These are phyloP conservation scores for Schizotus pectinicornis DNA, from an alignment of 2,888 invertebrate species.

Conservation along the genomic window DNA sequence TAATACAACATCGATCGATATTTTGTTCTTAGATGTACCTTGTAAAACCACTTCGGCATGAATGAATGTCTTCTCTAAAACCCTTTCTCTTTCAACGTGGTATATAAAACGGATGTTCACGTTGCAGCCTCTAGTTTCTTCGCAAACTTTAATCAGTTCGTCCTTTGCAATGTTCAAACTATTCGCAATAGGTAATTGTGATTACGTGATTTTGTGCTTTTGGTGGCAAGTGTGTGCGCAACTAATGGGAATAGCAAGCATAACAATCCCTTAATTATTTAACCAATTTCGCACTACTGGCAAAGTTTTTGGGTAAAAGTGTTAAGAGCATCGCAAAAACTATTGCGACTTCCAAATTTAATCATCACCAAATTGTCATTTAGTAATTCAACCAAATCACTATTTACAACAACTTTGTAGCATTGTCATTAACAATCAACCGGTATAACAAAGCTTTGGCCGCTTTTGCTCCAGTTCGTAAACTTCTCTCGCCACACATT, in stretches of 20 bases:
- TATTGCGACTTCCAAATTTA: constrained; percentile 1
- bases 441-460: no score
- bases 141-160: constrained; percentile 15
- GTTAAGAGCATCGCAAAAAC: constrained; percentile 18
- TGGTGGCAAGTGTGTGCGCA: constrained; percentile 13
- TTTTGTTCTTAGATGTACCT: constrained; percentile 15
- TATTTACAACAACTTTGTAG: no score
- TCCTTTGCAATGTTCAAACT: constrained; percentile 16
- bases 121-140: constrained; percentile 20
- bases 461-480: no score
- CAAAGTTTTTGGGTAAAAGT: constrained; percentile 21
- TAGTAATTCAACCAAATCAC: no score
- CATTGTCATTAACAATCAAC: no score
- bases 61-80: constrained; percentile 21
- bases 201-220: constrained; percentile 7
- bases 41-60: constrained; percentile 18
- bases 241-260: no score
- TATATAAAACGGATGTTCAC: constrained; percentile 19
- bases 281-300: background rate
- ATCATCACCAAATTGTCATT: no score
- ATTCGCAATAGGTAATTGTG: constrained; percentile 16
- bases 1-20: constrained; percentile 8
- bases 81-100: constrained; percentile 24
- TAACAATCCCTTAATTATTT: background rate
- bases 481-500: no score